Conservation (phyloP, 2,888 invertebrate genomes). For the Liodrosophila aerea region DNA sequence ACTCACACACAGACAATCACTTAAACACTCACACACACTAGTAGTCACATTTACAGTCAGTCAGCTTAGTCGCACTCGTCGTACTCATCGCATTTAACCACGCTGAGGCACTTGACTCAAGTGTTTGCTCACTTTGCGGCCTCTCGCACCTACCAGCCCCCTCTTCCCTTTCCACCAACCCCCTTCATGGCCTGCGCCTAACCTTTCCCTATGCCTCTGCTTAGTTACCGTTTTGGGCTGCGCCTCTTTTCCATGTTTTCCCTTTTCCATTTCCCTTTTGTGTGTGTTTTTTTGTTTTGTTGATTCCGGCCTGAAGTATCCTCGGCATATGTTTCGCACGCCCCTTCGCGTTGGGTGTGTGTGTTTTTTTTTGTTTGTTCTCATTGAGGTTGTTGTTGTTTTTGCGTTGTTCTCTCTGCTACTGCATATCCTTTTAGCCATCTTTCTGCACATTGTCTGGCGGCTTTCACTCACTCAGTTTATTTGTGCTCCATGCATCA, state of each 20-base stretch:
- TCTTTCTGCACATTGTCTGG: conserved; percentile 48
- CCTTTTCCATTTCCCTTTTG: conserved; percentile 15
- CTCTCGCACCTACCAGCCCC: conserved; percentile 24
- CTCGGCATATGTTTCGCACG: conserved; percentile 65
- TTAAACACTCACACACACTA: conserved; percentile 31
- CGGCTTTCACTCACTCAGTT: conserved; percentile 70
- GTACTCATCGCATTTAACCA: conserved; percentile 53
- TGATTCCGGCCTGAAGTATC: conserved; percentile 25
- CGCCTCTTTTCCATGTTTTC: conserved; percentile 23
- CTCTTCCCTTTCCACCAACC: not conserved
- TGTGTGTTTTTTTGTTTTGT: conserved; percentile 25
- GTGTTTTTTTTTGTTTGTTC: conserved; percentile 32
- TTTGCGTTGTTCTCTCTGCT: conserved; percentile 12
- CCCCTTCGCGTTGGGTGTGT: conserved; percentile 20
- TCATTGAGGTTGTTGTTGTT: conserved; percentile 8
- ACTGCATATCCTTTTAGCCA: conserved; percentile 4
- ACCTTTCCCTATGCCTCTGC: conserved; percentile 24
- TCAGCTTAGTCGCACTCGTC: conserved; percentile 28
- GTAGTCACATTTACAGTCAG: conserved; percentile 14
- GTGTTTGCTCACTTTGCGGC: conserved; percentile 76
- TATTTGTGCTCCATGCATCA: conserved; percentile 76
- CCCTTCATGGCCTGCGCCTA: conserved; percentile 12
- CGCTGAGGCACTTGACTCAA: conserved; percentile 68
- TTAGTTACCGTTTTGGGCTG: conserved; percentile 54
- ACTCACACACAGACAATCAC: conserved; percentile 23